Conservation (phyloP, 2,888 invertebrate genomes). For the Vanessa cardui region DNA sequence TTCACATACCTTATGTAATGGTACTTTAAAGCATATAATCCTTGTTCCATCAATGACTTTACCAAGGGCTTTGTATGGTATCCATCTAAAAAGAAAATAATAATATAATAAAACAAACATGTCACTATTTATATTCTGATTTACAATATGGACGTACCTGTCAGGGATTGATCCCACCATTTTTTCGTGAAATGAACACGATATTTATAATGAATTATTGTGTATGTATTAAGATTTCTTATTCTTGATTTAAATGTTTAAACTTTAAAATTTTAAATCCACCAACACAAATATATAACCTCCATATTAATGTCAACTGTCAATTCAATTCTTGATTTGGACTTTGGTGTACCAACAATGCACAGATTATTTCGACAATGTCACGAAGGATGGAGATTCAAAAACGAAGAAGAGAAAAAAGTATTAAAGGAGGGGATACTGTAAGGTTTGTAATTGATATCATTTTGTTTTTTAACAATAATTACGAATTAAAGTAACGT, state of each 20-base stretch:
- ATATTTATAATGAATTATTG: not conserved
- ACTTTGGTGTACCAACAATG: no score
- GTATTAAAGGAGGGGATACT: no score
- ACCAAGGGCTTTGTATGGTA: conserved; percentile 84
- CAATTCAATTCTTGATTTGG: no score
- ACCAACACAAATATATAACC: not conserved
- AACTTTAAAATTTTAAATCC: no score
- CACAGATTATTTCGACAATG: no score
- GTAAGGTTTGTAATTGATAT: no score
- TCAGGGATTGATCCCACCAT: conserved; percentile 58
- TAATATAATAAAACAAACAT: no score
- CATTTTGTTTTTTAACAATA: no score
- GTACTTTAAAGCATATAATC: conserved; percentile 90
- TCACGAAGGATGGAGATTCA: no score
- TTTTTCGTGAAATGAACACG: not conserved
- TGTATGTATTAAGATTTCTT: no score
- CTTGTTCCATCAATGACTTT: conserved; percentile 85
- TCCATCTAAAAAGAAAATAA: conserved; percentile 79
- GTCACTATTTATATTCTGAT: not conserved
- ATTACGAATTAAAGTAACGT: no score
- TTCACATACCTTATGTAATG: conserved; percentile 73
- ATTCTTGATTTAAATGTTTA: not conserved
- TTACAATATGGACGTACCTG: conserved; percentile 49
- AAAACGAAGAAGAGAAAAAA: no score
- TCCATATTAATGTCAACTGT: not conserved